Percentiles rank a stretch among this genome's conserved stretches.
These are phyloP conservation scores for Bradypodion pumilum DNA, from an alignment of 2,797 vertebrate species.

Conservation along the genomic window DNA sequence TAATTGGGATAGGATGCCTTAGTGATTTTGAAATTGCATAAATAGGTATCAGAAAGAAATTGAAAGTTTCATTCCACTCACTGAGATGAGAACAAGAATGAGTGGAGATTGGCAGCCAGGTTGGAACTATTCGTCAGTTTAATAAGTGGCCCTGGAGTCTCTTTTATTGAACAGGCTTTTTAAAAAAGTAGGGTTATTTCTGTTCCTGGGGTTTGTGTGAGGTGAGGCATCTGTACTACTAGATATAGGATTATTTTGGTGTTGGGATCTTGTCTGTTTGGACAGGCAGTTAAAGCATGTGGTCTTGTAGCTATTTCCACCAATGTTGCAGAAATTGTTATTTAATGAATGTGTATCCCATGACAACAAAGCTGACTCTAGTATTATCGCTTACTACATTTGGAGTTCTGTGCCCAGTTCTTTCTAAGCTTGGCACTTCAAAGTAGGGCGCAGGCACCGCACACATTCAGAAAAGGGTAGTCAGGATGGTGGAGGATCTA, in stretches of 20 bases:
- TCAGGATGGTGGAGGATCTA: neutral
- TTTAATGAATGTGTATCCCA: neutral
- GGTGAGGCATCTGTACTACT: neutral
- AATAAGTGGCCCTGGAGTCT: neutral
- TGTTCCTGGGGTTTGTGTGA: neutral
- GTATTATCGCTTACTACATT: no score
- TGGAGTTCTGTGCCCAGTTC: neutral
- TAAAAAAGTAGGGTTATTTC: neutral
- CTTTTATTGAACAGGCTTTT: neutral
- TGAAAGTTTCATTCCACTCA: neutral
- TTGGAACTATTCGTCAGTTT: no score
- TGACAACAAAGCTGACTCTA: neutral
- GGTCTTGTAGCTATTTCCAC: neutral
- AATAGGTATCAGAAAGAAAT: neutral
- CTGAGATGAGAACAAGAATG: neutral
- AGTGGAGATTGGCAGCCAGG: neutral
- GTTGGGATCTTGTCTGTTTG: neutral
- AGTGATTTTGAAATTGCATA: neutral
- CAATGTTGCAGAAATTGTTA: neutral
- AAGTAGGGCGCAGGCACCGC: neutral
- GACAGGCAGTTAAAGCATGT: neutral
- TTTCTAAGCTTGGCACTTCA: neutral
- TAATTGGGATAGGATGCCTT: no score
- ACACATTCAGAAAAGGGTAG: neutral
- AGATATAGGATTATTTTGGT: neutral